These are phyloP conservation scores for Nothura maculosa DNA, from an alignment of 2,797 vertebrate species.

Conservation along the genomic window DNA sequence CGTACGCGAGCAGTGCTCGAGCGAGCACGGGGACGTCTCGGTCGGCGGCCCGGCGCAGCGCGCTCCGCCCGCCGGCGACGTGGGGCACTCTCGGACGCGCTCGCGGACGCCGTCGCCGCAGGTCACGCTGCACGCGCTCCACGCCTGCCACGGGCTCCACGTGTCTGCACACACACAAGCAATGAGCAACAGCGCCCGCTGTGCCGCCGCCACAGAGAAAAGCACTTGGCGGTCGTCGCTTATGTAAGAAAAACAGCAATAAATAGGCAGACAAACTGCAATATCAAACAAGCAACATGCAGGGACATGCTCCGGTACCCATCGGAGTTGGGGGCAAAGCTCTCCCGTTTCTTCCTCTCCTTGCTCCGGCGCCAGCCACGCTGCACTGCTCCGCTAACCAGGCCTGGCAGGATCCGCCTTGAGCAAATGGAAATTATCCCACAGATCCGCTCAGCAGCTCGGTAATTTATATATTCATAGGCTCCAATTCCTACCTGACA, in stretches of 20 bases:
- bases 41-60: slow-evolving; percentile 86
- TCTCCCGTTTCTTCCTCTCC: background rate
- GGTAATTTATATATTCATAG: slow-evolving; percentile 7
- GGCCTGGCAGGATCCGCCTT: background rate
- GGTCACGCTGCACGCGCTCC: slow-evolving; percentile 92
- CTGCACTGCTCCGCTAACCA: background rate
- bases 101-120: slow-evolving; percentile 94
- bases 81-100: slow-evolving; percentile 88
- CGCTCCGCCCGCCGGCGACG: slow-evolving; percentile 80
- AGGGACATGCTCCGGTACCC: background rate
- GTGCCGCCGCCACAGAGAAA: background rate
- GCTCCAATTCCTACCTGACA: slow-evolving; percentile 14
- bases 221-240: background rate
- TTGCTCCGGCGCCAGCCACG: background rate
- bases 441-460: slow-evolving; percentile 18
- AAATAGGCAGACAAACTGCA: background rate
- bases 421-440: slow-evolving; percentile 55
- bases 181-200: background rate
- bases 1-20: slow-evolving; percentile 91
- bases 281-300: background rate
- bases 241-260: background rate
- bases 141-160: slow-evolving; percentile 93
- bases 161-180: slow-evolving; percentile 84
- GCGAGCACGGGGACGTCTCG: slow-evolving; percentile 91
- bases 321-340: background rate